Evolutionary conservation across 37 sponge, comb jelly and placozoan species (phyloP).

Genomic region (Hexactinellida sp.): DNA sequence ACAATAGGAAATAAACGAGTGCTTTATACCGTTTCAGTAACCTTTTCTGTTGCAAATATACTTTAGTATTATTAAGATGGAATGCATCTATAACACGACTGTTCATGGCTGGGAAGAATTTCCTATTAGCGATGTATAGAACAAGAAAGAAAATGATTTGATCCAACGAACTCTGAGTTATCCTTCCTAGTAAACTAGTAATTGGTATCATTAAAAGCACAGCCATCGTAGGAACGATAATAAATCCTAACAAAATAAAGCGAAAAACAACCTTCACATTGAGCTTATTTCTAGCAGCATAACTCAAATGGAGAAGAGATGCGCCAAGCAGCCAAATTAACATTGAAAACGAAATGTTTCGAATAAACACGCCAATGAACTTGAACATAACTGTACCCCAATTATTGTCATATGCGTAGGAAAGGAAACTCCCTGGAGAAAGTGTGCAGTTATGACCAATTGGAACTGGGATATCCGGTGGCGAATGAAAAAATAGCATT

Average conservation of each 20-base stretch:
- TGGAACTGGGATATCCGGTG: background rate
- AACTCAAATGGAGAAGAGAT: constrained; percentile 3
- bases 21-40: background rate
- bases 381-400: background rate
- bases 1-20: background rate
- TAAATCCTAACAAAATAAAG: background rate
- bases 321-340: background rate
- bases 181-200: background rate
- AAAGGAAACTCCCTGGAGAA: background rate
- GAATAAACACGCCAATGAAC: background rate
- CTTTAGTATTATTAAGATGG: background rate
- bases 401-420: background rate
- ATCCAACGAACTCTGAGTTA: background rate
- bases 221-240: background rate
- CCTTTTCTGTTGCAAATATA: background rate
- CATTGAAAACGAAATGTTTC: background rate
- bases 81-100: constrained; percentile 6
- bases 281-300: background rate
- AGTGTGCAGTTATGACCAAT: background rate
- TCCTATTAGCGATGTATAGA: background rate
- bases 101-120: background rate
- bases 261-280: background rate
- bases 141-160: background rate
- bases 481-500: background rate
- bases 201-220: background rate